phyloP scores from a whole-genome alignment of 1,140 invertebrate genomes.

The Cydia fagiglandana region DNA sequence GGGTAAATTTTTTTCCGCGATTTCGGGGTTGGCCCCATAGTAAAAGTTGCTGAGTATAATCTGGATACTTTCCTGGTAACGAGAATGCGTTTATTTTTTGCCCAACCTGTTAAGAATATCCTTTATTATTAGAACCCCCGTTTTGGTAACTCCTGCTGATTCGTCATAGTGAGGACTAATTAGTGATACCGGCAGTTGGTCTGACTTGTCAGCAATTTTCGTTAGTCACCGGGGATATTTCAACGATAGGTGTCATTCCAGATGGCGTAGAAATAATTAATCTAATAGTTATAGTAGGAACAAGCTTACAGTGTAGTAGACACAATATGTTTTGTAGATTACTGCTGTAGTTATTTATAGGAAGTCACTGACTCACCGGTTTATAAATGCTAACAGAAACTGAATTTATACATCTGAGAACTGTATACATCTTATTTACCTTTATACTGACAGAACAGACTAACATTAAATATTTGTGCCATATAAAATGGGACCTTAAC shows the following conservation, averaged over 20 bases:
- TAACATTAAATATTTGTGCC: neutral
- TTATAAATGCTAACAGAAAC: neutral
- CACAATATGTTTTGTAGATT: neutral
- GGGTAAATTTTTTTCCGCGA: too few species aligned
- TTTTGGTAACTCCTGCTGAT: neutral
- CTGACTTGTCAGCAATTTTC: too few species aligned
- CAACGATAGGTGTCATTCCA: too few species aligned
- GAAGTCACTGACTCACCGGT: neutral
- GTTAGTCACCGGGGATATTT: too few species aligned
- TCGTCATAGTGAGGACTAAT: neutral
- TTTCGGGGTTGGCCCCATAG: too few species aligned
- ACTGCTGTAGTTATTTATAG: neutral
- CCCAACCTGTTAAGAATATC: too few species aligned
- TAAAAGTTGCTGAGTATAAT: too few species aligned
- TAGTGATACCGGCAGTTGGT: neutral
- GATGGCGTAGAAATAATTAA: too few species aligned
- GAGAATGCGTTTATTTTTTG: too few species aligned
- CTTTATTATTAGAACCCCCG: neutral
- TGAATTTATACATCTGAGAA: slow-evolving; percentile 5
- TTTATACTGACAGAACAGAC: neutral
- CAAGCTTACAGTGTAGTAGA: neutral
- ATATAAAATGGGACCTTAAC: neutral
- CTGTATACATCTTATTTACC: neutral
- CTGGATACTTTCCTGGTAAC: too few species aligned
- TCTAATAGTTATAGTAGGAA: neutral